These are phyloP conservation scores for Aphelocoma coerulescens DNA, from an alignment of 2,113 vertebrate species.

Conservation along the genomic window DNA sequence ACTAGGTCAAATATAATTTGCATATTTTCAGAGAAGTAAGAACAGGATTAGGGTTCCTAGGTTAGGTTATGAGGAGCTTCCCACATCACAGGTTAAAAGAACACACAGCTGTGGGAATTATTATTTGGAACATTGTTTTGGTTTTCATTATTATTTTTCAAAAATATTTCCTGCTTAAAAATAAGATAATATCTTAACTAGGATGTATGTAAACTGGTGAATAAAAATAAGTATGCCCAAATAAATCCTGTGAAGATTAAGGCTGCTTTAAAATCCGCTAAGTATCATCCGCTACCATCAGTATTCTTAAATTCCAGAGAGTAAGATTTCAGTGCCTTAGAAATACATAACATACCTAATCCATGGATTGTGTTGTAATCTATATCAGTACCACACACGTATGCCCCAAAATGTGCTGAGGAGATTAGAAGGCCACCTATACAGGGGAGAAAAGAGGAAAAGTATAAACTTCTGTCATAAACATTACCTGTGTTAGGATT, in stretches of 20 bases:
- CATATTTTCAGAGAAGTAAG: background rate
- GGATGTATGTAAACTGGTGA: background rate
- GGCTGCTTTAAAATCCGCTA: background rate
- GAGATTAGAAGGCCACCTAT: slow-evolving; percentile 92
- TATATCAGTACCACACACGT: slow-evolving; percentile 93
- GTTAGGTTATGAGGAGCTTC: background rate
- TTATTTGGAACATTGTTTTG: background rate
- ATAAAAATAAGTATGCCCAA: background rate
- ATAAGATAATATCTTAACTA: background rate
- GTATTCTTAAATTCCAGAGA: background rate
- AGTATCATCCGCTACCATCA: background rate
- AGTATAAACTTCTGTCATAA: background rate
- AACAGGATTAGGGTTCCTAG: background rate
- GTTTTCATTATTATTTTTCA: background rate
- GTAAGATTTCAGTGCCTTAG: background rate
- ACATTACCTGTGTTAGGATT: background rate
- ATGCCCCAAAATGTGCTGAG: slow-evolving; percentile 93
- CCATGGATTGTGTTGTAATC: slow-evolving; percentile 97
- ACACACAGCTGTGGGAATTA: background rate
- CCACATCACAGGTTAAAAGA: background rate
- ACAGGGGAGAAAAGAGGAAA: background rate
- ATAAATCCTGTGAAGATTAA: background rate
- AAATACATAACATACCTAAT: slow-evolving; percentile 77
- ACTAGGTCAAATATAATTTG: background rate
- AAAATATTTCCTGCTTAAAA: background rate